Conservation (phyloP, 1,140 invertebrate species). For the Cydia fagiglandana region DNA sequence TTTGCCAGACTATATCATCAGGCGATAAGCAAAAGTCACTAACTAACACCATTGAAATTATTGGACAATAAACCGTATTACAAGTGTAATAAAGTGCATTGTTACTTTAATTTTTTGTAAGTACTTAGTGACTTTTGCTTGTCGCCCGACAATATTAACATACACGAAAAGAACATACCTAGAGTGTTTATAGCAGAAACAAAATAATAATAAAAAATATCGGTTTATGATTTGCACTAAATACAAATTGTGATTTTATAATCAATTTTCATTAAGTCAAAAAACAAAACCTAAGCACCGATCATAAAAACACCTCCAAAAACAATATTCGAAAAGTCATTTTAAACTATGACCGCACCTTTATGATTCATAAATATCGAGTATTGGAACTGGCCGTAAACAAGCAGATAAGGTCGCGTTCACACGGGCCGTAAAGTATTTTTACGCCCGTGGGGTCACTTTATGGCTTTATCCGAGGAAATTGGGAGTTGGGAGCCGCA, state of each 20-base stretch:
- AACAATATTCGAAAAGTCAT: not conserved
- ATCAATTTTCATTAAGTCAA: not conserved
- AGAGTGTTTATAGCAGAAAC: too few species aligned
- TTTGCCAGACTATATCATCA: too few species aligned
- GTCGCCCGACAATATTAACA: too few species aligned
- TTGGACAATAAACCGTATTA: too few species aligned
- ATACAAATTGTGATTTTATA: not conserved
- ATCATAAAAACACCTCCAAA: not conserved
- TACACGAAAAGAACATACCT: too few species aligned
- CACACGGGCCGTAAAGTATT: slow-evolving; percentile 1
- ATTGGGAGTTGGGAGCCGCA: not conserved
- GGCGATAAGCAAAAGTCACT: too few species aligned
- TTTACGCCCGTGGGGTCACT: not conserved
- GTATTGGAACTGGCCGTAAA: not conserved
- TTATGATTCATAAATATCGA: slow-evolving; percentile 4
- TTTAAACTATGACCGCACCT: not conserved
- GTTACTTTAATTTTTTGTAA: too few species aligned
- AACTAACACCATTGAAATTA: too few species aligned
- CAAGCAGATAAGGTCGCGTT: slow-evolving; percentile 17
- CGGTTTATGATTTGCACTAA: too few species aligned
- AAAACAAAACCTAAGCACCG: not conserved
- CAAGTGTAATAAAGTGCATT: too few species aligned
- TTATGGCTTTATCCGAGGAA: not conserved
- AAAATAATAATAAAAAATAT: too few species aligned
- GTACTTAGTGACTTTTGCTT: too few species aligned